Base-by-base conservation (phyloP, 2,888 invertebrate species). In the Drosophila birchii region DNA sequence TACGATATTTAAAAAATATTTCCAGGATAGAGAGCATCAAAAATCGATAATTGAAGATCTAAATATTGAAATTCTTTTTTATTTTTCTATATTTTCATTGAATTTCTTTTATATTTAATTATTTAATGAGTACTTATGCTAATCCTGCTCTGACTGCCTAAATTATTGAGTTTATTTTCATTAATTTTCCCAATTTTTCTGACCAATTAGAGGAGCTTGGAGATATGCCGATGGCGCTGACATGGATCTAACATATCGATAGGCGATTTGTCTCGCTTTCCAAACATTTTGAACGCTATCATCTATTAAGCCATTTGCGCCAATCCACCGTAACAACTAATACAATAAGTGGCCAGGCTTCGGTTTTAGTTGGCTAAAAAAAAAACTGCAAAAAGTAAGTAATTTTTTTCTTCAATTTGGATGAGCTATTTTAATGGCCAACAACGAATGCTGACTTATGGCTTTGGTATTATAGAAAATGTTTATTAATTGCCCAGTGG, bases 401-500 rank as follows among this genome's bases (percentile, higher is more conserved):
- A 74, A 78, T 75, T 80, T 80, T 34, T 11, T 34, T 43, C 6
- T 43, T 83, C 84, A 88, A 88, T 83, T 88, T 82, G 72, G 78
- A 39, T 82, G 64, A 78, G 67, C 71, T 69, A 88, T 88, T 83
- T 83, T 80, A 88, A 88, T 88, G 57, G 72, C 72, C 80, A 64
- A 64, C 66, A 57, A 66, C 80, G 72, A 69, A 75, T 63, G 45
- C 67, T 72, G 64, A 74, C 62, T 74, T 64, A 60, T 66, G 58
- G 58, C 70, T 72, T 32, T 59, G 64, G 51, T 57, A 60, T 62
- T 66, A 68, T 51, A 62, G 29, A 76, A 82, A 78, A 75, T 73
- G 62, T 75, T 75, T 78, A 82, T 79, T 88, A 83, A 83, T 88
- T 88, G 86, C 63, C 63, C 78, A 62, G 47, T 80, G 75, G 75